Percentiles rank a stretch among this genome's conserved stretches.
These are phyloP conservation scores for Bacillus rossius DNA, from an alignment of 1,140 invertebrate genomes.

Conservation along the genomic window DNA sequence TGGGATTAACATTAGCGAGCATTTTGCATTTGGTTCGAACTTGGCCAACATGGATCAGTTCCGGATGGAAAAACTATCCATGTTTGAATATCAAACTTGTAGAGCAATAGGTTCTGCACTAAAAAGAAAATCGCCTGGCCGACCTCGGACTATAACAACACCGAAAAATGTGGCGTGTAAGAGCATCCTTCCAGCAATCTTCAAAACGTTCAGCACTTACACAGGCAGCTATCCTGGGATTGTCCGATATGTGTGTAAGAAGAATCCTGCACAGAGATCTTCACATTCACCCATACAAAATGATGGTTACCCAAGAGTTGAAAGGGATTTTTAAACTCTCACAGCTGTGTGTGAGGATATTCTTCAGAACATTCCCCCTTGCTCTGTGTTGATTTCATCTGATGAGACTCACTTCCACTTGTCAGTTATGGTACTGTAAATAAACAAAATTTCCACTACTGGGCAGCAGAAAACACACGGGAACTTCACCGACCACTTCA, in stretches of 20 bases:
- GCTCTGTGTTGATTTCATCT: neutral
- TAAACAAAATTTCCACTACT: constrained; percentile 15
- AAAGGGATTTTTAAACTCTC: no score
- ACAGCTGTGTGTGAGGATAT: neutral
- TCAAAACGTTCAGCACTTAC: neutral
- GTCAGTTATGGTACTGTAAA: constrained; percentile 33
- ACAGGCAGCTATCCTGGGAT: neutral
- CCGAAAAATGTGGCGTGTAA: constrained; percentile 5
- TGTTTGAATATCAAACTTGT: constrained; percentile 5
- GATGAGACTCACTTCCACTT: constrained; percentile 38
- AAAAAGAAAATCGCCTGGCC: no score
- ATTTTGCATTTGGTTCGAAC: constrained; percentile 12
- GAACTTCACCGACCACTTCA: constrained; percentile 14
- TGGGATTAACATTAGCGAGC: constrained; percentile 15
- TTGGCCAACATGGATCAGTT: no score
- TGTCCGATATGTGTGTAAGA: neutral
- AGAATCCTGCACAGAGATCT: no score
- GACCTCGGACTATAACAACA: constrained; percentile 7
- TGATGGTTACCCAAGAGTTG: neutral
- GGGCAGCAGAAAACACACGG: constrained; percentile 8
- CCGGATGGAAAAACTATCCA: constrained; percentile 15
- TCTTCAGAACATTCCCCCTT: neutral
- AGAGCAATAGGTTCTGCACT: no score
- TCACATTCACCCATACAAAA: no score
- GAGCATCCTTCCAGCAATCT: neutral